These are phyloP conservation scores for Alcedo atthis DNA, from an alignment of 2,797 vertebrate genomes.

Conservation along the genomic window DNA sequence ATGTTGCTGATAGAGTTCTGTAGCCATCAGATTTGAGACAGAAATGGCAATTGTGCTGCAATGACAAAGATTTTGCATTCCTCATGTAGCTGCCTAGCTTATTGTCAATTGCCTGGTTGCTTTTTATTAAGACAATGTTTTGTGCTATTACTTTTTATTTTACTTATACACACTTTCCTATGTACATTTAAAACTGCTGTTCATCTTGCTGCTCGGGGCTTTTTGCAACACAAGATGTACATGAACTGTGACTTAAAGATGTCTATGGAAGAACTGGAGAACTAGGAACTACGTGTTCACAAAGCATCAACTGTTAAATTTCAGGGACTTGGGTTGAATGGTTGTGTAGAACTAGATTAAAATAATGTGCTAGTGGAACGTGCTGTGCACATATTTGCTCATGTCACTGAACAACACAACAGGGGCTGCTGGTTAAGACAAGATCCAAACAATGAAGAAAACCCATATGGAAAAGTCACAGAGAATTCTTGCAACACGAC, in stretches of 20 bases:
- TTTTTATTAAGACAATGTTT: constrained; percentile 48
- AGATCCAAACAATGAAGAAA: neutral
- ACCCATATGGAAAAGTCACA: neutral
- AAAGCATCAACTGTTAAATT: neutral
- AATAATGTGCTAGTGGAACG: neutral
- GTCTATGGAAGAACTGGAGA: neutral
- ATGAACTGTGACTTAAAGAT: neutral
- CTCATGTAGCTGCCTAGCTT: constrained; percentile 15
- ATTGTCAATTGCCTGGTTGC: neutral
- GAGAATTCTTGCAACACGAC: neutral
- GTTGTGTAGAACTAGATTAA: neutral
- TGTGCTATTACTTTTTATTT: constrained; percentile 35
- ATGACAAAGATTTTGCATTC: neutral
- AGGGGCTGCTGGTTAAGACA: neutral
- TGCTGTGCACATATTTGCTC: neutral
- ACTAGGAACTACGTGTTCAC: neutral
- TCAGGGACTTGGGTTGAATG: neutral
- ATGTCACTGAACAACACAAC: neutral
- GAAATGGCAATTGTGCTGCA: neutral
- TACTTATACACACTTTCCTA: neutral
- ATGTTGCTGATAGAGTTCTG: neutral
- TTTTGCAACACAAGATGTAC: neutral
- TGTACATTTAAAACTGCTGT: neutral
- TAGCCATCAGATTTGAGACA: neutral
- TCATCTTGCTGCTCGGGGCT: neutral